A percentile compares a stretch with the other conserved stretches of the same genome.
Evolutionary conservation across 2,888 invertebrate species (phyloP).

Genomic region (Diploptera punctata): DNA sequence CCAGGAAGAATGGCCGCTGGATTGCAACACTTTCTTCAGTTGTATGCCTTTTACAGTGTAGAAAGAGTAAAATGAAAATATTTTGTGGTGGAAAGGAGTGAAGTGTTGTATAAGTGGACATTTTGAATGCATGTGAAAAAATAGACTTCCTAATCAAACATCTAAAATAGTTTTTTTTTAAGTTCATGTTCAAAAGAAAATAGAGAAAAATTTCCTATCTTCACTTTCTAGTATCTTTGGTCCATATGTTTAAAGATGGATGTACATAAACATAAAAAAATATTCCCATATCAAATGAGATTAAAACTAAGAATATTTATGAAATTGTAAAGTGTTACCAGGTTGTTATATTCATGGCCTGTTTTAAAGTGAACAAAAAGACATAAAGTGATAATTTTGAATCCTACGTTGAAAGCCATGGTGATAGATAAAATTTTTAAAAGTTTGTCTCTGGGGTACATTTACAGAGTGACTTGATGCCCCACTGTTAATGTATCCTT

Average conservation of each 20-base stretch:
- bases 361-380: background rate
- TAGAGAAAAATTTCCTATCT: background rate
- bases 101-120: background rate
- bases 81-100: background rate
- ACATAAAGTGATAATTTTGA: background rate
- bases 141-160: background rate
- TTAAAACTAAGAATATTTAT: background rate
- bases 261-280: too few relatives aligned
- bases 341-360: background rate
- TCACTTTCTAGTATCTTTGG: background rate
- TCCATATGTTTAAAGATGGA: too few relatives aligned
- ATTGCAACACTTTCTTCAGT: constrained; percentile 15
- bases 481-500: background rate
- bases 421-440: background rate
- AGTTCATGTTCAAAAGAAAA: background rate
- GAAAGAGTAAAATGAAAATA: background rate
- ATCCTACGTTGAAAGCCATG: background rate
- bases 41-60: constrained; percentile 10
- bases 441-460: background rate
- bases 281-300: background rate
- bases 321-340: background rate
- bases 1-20: constrained; percentile 22
- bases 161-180: background rate
- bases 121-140: background rate
- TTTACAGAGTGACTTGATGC: background rate